Base-by-base conservation (phyloP, 2,888 invertebrate species). In the Cyaniris semiargus region DNA sequence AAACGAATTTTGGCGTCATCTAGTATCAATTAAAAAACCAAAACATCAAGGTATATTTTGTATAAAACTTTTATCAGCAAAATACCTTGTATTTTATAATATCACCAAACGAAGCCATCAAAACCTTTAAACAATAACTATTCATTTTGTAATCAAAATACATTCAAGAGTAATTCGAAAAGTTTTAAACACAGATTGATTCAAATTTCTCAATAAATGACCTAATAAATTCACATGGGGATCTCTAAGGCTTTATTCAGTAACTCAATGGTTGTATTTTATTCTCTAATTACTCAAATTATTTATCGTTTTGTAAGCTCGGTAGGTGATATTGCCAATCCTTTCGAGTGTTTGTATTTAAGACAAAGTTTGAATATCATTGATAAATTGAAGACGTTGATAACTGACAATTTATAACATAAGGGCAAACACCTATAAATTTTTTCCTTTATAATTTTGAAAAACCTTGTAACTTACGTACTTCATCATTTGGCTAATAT, bases 221-320 rank as follows among this genome's bases (percentile, higher is more conserved):
- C 81, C 84, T 84, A 86, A 90, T 91, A 91, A 92, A 92, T 92
- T 89, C 83, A 83, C 81, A 83, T 80, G 79, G 82, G 86, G 86
- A 89, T 90, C 88, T 89, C 86, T 88, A 86, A 78, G 86, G 88
- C 87, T 88, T 86, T 85, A 86, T 86, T 87, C 85, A 56, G 77
- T 80, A 79, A 80, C 83, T 80, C 82, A 83, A 86, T 86, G 85
- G 82, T 83, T 85, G 86, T 86, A 87, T 90, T 89, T 89, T 88
- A 76, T 76, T 74, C 48, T 23, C 44, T 53, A 74, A 48, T 74
- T 74, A 74, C 21, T 38, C 31, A 66, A 71, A 71, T 71, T 71
- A 71, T 74, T 74, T 74, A 74, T 74, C 23, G 74, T 27, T 74
- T 53, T 53, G 53, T 53, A 48, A 74, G 44, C 72, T 44, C 44